phyloP scores from a whole-genome alignment of 2,888 invertebrate genomes.

The Agonopterix heracliana region DNA sequence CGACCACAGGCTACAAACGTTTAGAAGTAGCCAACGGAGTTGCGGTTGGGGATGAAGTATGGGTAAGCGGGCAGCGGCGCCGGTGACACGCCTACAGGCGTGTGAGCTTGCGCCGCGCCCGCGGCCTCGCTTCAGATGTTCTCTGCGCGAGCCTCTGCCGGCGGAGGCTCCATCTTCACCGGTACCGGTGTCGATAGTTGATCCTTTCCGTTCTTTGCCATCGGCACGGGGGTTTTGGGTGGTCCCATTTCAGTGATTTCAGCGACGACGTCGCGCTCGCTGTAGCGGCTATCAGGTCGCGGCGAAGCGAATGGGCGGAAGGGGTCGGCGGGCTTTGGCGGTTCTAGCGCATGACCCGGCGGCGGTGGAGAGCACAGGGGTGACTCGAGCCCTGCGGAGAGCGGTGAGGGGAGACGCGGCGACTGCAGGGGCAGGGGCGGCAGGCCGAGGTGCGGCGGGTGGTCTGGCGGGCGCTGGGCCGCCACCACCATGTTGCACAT shows the following conservation, averaged over 20 bases:
- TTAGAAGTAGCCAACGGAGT: slow-evolving; percentile 64
- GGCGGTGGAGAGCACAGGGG: slow-evolving; percentile 80
- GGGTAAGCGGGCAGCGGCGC: slow-evolving; percentile 65
- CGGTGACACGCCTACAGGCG: slow-evolving; percentile 34
- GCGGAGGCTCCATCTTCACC: slow-evolving; percentile 82
- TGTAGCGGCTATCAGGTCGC: slow-evolving; percentile 77
- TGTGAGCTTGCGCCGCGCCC: slow-evolving; percentile 46
- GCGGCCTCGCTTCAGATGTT: slow-evolving; percentile 71
- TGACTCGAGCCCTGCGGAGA: slow-evolving; percentile 76
- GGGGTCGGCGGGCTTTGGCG: slow-evolving; percentile 64
- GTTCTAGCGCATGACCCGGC: slow-evolving; percentile 81
- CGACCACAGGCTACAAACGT: not conserved
- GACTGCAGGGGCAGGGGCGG: slow-evolving; percentile 56
- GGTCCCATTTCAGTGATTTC: slow-evolving; percentile 64
- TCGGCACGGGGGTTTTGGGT: slow-evolving; percentile 50
- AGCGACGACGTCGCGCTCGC: slow-evolving; percentile 77
- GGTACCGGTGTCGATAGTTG: slow-evolving; percentile 73
- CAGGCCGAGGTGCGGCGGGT: slow-evolving; percentile 67
- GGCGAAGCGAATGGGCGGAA: slow-evolving; percentile 78
- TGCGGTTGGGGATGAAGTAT: slow-evolving; percentile 64
- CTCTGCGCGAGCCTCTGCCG: slow-evolving; percentile 76
- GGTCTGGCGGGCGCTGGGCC: slow-evolving; percentile 59
- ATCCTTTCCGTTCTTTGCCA: slow-evolving; percentile 55
- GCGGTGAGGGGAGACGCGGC: slow-evolving; percentile 72
- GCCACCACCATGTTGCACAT: slow-evolving; percentile 89